phyloP scores from a whole-genome alignment of 2,888 invertebrate genomes.

The Disparrhopalites patrizii region DNA sequence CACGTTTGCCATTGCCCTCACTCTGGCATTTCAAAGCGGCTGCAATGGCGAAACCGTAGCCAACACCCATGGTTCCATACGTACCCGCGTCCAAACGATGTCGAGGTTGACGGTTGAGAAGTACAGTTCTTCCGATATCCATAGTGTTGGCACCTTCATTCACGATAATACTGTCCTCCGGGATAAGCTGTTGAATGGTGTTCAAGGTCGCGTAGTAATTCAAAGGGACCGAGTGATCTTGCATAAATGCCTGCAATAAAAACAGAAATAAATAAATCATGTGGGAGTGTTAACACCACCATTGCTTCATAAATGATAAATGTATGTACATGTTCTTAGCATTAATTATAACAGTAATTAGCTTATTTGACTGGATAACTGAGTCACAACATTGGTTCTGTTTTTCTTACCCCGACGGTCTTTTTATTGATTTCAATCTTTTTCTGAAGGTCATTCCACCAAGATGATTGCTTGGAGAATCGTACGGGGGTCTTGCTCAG shows the following conservation, averaged over 20 bases:
- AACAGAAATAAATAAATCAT: background rate
- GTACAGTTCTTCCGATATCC: conserved; percentile 91
- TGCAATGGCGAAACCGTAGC: conserved; percentile 85
- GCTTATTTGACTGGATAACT: background rate
- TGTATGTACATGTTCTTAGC: background rate
- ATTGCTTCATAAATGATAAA: background rate
- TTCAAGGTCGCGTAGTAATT: conserved; percentile 89
- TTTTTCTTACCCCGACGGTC: conserved; percentile 61
- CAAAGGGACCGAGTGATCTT: conserved; percentile 69
- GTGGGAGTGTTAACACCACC: background rate
- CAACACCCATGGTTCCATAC: conserved; percentile 57
- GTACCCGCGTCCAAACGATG: conserved; percentile 86
- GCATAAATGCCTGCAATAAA: conserved; percentile 60
- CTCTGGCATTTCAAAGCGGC: conserved; percentile 86
- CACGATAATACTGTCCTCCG: conserved; percentile 80
- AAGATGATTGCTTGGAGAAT: conserved; percentile 59
- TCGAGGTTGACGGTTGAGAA: conserved; percentile 74
- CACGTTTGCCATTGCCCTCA: conserved; percentile 71
- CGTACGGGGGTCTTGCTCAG: conserved; percentile 60
- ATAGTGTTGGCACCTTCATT: conserved; percentile 98
- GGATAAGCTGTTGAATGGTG: conserved; percentile 69
- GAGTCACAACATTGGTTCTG: background rate
- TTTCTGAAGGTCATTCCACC: conserved; percentile 71
- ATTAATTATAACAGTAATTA: background rate
- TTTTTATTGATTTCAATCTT: conserved; percentile 70